phyloP scores from a whole-genome alignment of 2,888 invertebrate genomes.

The Andrena hattorfiana region DNA sequence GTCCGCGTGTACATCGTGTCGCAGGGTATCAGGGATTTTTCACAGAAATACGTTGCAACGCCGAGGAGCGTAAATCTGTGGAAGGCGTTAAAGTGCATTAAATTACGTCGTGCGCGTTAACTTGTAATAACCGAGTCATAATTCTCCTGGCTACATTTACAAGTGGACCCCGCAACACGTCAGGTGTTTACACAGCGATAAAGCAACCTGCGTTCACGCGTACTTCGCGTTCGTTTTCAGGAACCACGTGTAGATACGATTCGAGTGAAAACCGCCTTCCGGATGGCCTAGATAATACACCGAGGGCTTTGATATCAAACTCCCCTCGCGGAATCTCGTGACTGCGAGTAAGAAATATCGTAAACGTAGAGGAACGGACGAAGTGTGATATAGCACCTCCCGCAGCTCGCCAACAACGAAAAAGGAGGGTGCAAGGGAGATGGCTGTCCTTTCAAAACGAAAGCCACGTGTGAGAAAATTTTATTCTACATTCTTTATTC shows the following conservation, averaged over 20 bases:
- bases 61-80: constrained; percentile 31
- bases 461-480: no score
- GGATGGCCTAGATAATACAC: constrained; percentile 24
- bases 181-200: constrained; percentile 67
- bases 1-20: not conserved
- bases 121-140: constrained; percentile 56
- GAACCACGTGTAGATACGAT: constrained; percentile 41
- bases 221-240: constrained; percentile 23
- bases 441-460: not conserved
- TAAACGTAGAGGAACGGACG: not conserved
- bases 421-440: not conserved
- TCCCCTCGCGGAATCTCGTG: constrained; percentile 4
- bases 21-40: constrained; percentile 1
- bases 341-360: constrained; percentile 3
- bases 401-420: not conserved
- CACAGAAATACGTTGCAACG: not conserved
- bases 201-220: constrained; percentile 45
- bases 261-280: constrained; percentile 32
- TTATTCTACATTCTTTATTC: no score
- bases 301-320: constrained; percentile 24
- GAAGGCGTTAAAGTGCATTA: constrained; percentile 56
- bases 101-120: constrained; percentile 53
- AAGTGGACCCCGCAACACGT: constrained; percentile 42
- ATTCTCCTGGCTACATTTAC: constrained; percentile 53
- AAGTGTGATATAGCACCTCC: not conserved